Evolutionary conservation across 2,113 vertebrate genomes (phyloP).

Genomic region (Crotalus horridus): DNA sequence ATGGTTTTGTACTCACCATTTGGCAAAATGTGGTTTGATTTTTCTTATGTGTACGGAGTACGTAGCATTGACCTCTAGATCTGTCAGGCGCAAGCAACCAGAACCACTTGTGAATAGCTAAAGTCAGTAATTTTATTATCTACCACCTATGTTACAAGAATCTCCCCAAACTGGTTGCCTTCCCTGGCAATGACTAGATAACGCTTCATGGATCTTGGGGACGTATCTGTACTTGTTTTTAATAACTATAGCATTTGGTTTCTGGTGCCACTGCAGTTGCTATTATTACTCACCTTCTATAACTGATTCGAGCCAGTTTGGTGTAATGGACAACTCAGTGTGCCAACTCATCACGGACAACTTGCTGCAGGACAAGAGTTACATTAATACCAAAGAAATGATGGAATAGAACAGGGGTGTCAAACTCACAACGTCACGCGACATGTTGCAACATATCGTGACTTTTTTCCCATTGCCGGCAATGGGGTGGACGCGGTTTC

Average conservation of each 20-base stretch:
- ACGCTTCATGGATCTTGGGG: background rate
- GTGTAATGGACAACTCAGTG: background rate
- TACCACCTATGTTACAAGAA: background rate
- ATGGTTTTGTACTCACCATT: background rate
- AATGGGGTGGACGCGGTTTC: too few relatives aligned
- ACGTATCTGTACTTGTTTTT: background rate
- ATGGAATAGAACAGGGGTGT: background rate
- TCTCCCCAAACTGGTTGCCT: background rate
- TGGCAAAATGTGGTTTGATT: background rate
- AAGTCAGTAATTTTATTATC: background rate
- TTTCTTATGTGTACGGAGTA: background rate
- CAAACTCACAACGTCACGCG: too few relatives aligned
- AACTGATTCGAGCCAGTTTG: background rate
- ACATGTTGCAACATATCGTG: too few relatives aligned
- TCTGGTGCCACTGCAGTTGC: background rate
- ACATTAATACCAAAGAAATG: background rate
- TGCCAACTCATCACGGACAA: too few relatives aligned
- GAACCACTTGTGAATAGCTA: background rate
- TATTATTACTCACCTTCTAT: background rate
- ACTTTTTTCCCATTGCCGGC: too few relatives aligned
- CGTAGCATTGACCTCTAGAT: background rate
- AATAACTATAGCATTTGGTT: background rate
- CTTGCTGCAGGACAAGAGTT: background rate
- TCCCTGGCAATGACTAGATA: background rate
- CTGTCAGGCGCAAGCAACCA: background rate